Conservation (phyloP, 2,888 invertebrate species). For the Blomia tropicalis region DNA sequence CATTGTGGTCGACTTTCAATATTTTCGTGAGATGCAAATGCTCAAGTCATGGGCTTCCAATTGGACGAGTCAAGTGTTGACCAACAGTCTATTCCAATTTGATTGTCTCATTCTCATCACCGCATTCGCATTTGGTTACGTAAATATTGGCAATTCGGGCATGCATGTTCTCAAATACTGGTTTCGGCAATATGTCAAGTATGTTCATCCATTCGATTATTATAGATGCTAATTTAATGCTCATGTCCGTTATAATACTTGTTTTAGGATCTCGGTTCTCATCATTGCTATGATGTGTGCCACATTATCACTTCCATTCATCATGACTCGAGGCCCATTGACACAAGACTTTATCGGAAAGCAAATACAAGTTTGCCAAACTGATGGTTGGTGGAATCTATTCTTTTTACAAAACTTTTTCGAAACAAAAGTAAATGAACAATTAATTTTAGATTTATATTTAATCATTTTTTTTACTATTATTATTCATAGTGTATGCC, state of each 20-base stretch:
- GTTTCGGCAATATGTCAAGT: constrained; percentile 20
- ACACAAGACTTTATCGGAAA: constrained; percentile 25
- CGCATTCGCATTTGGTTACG: constrained; percentile 24
- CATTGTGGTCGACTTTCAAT: constrained; percentile 25
- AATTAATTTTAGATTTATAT: neutral
- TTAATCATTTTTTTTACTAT: neutral
- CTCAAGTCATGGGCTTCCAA: constrained; percentile 22
- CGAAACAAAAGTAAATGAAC: constrained; percentile 16
- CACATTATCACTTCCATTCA: constrained; percentile 19
- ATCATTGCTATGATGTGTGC: constrained; percentile 6
- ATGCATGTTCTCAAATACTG: neutral
- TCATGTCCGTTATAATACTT: no score
- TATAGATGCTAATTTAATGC: neutral
- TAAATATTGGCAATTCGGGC: constrained; percentile 1
- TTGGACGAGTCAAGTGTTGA: constrained; percentile 23
- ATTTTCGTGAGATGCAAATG: constrained; percentile 24
- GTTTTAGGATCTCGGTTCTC: constrained; percentile 18
- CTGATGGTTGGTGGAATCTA: constrained; percentile 20
- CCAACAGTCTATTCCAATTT: constrained; percentile 24
- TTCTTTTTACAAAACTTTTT: constrained; percentile 26
- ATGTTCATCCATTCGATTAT: neutral
- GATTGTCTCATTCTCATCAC: constrained; percentile 24
- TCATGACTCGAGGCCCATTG: constrained; percentile 20
- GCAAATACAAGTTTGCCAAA: constrained; percentile 17
- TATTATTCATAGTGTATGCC: constrained; percentile 22